Conservation (phyloP, 2,797 vertebrate genomes). For the Bradypodion pumilum region DNA sequence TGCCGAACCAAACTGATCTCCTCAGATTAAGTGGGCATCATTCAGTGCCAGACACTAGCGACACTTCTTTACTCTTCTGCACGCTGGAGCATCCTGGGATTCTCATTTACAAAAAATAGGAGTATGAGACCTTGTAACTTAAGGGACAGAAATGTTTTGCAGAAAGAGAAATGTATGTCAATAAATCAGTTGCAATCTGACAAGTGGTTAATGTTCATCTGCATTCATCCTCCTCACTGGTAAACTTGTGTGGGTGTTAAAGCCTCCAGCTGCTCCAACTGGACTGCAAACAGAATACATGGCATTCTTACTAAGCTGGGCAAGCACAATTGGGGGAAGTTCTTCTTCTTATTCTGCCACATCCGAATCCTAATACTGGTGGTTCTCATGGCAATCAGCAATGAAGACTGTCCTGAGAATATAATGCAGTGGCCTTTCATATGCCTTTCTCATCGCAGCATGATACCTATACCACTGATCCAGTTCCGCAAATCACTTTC, state of each 20-base stretch:
- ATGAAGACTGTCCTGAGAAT: too few species aligned
- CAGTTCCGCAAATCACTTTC: too few species aligned
- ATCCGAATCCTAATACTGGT: too few species aligned
- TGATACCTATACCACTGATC: too few species aligned
- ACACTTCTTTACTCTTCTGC: neutral
- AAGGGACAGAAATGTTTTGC: neutral
- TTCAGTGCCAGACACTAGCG: neutral
- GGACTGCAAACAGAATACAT: neutral
- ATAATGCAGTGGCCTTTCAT: too few species aligned
- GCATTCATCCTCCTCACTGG: neutral
- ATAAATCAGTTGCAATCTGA: neutral
- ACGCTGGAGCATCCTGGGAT: neutral
- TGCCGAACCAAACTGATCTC: slow-evolving; percentile 10
- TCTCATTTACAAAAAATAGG: neutral
- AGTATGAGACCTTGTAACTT: neutral
- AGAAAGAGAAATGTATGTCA: neutral
- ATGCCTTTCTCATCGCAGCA: too few species aligned
- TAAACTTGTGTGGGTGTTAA: neutral
- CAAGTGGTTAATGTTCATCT: neutral
- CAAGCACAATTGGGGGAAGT: neutral
- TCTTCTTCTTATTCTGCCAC: too few species aligned
- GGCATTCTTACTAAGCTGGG: neutral
- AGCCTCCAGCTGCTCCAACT: neutral
- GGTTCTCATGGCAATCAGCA: too few species aligned
- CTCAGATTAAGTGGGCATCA: neutral